These are phyloP conservation scores for Xenentodon cancila DNA, from an alignment of 2,797 vertebrate genomes.

Conservation along the genomic window DNA sequence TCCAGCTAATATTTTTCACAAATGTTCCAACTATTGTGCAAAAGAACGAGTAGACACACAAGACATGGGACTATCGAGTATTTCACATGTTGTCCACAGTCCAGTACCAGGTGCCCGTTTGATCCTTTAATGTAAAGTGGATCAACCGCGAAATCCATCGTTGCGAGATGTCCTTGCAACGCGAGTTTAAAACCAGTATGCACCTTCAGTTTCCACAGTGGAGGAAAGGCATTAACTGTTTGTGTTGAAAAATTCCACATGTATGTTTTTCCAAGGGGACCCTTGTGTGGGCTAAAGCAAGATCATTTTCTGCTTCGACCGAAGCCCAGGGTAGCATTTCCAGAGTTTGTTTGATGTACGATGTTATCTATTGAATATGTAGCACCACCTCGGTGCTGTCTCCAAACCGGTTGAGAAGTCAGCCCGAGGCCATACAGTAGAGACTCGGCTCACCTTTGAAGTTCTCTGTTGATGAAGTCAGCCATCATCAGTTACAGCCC, in stretches of 20 bases:
- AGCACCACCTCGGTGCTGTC: constrained; percentile 61
- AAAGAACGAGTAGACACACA: constrained; percentile 38
- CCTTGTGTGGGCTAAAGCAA: constrained; percentile 49
- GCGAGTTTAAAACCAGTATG: constrained; percentile 18
- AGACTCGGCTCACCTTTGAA: constrained; percentile 59
- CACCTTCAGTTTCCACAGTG: constrained; percentile 2
- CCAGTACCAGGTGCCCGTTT: constrained; percentile 33
- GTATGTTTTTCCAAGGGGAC: constrained; percentile 42
- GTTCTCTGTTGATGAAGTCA: constrained; percentile 55
- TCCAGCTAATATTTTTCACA: not conserved
- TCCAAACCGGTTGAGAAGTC: constrained; percentile 64
- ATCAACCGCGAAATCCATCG: constrained; percentile 12
- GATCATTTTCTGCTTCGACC: constrained; percentile 35
- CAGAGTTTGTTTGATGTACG: constrained; percentile 70
- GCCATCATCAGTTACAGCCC: constrained; percentile 40
- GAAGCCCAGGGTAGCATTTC: constrained; percentile 49
- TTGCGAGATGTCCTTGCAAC: not conserved
- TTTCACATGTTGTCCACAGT: too few species aligned
- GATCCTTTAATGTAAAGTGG: constrained; percentile 21
- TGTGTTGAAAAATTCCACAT: constrained; percentile 36
- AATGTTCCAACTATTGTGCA: constrained; percentile 24
- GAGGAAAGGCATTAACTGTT: constrained; percentile 1
- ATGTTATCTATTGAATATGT: constrained; percentile 72
- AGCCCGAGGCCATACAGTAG: constrained; percentile 58
- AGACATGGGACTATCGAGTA: not conserved